phyloP scores from a whole-genome alignment of 1,140 invertebrate genomes.

The Drosophila willistoni region DNA sequence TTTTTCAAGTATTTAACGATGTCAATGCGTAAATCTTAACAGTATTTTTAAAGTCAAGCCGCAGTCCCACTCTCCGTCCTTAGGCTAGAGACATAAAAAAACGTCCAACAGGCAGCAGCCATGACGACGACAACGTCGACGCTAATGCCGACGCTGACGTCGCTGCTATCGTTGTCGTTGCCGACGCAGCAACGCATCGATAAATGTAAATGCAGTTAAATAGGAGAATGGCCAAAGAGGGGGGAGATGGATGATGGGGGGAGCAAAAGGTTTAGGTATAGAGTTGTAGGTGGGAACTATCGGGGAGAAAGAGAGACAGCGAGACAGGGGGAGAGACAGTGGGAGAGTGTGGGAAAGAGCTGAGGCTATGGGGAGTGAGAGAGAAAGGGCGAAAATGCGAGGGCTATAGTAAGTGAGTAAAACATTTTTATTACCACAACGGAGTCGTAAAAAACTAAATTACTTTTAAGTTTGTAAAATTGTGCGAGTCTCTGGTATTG shows the following conservation, averaged over 20 bases:
- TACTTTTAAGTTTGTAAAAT: slow-evolving; percentile 80
- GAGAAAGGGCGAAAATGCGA: slow-evolving; percentile 1
- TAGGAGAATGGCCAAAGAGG: slow-evolving; percentile 20
- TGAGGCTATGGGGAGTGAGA: neutral
- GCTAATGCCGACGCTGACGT: slow-evolving; percentile 21
- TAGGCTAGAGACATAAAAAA: slow-evolving; percentile 30
- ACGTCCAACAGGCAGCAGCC: slow-evolving; percentile 26
- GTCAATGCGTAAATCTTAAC: slow-evolving; percentile 21
- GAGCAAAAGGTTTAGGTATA: slow-evolving; percentile 22
- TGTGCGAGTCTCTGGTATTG: slow-evolving; percentile 62
- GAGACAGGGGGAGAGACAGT: neutral
- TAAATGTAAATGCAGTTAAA: slow-evolving; percentile 75
- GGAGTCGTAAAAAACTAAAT: slow-evolving; percentile 81
- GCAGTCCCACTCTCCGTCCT: slow-evolving; percentile 6
- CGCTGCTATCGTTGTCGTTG: neutral
- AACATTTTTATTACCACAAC: slow-evolving; percentile 77
- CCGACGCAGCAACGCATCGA: slow-evolving; percentile 59
- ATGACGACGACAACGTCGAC: slow-evolving; percentile 34
- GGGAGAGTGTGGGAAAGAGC: slow-evolving; percentile 16
- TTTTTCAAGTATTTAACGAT: slow-evolving; percentile 30
- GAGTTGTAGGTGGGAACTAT: slow-evolving; percentile 62
- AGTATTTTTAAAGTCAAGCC: slow-evolving; percentile 48
- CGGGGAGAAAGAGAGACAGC: slow-evolving; percentile 18
- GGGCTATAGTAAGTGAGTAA: slow-evolving; percentile 45
- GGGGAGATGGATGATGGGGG: neutral